Evolutionary conservation across 2,113 vertebrate genomes (phyloP).

Genomic region (Oreochromis aureus): DNA sequence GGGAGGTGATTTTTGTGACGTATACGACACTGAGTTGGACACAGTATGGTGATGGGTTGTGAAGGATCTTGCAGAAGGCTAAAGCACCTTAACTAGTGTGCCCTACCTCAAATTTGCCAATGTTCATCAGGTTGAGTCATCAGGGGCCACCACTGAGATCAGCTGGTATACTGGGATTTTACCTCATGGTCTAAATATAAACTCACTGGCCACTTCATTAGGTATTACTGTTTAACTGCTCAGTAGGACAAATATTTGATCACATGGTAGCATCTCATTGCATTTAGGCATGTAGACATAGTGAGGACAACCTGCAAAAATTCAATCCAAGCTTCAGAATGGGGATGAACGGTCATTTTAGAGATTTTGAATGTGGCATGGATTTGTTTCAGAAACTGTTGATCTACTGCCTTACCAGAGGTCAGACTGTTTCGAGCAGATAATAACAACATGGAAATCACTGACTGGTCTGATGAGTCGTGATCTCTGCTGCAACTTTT

Average conservation of each 20-base stretch:
- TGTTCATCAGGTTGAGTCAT: neutral
- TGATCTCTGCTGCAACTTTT: neutral
- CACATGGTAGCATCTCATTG: neutral
- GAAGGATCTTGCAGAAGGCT: neutral
- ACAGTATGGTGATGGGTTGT: neutral
- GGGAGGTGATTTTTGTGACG: neutral
- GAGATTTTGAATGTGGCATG: neutral
- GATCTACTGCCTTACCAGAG: neutral
- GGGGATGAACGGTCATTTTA: neutral
- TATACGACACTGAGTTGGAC: neutral
- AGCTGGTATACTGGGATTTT: neutral
- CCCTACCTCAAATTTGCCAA: neutral
- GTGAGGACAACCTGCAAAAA: neutral
- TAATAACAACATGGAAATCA: neutral
- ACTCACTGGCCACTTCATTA: neutral
- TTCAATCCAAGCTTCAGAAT: neutral
- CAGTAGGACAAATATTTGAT: neutral
- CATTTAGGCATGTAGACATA: neutral
- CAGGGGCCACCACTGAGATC: neutral
- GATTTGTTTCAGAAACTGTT: neutral
- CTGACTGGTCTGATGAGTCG: neutral
- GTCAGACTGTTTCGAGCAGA: neutral
- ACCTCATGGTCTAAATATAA: neutral
- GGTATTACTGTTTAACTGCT: neutral
- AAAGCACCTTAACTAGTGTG: neutral